These are phyloP conservation scores for Synergus umbraculus DNA, from an alignment of 2,888 invertebrate species.

Conservation along the genomic window DNA sequence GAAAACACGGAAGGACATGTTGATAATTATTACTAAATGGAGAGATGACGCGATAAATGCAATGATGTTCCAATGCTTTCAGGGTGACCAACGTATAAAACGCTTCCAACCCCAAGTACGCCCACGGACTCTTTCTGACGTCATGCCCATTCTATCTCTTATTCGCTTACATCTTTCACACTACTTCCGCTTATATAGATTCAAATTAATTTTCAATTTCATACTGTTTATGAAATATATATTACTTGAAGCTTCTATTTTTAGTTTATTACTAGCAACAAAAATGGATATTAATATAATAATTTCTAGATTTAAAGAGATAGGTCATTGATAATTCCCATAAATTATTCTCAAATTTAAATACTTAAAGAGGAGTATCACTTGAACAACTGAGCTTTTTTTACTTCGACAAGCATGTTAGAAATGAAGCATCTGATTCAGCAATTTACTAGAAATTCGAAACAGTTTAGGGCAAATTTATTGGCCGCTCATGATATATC, in stretches of 20 bases:
- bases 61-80: background rate
- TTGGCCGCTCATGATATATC: conserved; percentile 9
- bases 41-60: conserved; percentile 4
- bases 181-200: background rate
- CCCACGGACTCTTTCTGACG: conserved; percentile 12
- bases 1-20: background rate
- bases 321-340: too few relatives aligned
- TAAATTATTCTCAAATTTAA: too few relatives aligned
- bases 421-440: background rate
- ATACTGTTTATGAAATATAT: background rate
- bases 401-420: background rate
- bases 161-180: background rate
- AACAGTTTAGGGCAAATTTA: background rate
- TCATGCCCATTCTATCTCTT: background rate
- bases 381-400: background rate
- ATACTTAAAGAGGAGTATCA: too few relatives aligned
- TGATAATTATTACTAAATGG: background rate
- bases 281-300: too few relatives aligned
- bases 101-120: background rate
- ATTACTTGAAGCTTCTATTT: background rate
- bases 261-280: too few relatives aligned
- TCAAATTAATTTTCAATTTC: background rate
- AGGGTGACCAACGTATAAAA: background rate
- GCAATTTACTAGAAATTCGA: background rate
- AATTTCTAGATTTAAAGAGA: background rate